phyloP scores from a whole-genome alignment of 2,113 vertebrate species.

The Carassius auratus region DNA sequence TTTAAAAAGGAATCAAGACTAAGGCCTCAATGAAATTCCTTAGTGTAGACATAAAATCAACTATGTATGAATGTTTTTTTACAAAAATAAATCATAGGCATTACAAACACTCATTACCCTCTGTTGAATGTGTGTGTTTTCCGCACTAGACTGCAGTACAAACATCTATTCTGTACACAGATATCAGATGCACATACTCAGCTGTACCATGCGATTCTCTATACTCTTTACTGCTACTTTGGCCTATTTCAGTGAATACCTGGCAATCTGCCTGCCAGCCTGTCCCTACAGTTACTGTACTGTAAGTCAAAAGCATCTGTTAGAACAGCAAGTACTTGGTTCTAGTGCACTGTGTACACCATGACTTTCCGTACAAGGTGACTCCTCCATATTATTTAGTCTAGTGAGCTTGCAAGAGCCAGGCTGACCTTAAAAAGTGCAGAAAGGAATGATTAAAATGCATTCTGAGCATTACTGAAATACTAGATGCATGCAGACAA shows the following conservation, averaged over 20 bases:
- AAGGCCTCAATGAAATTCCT: background rate
- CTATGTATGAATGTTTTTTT: background rate
- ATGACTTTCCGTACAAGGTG: background rate
- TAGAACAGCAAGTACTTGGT: background rate
- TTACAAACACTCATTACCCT: background rate
- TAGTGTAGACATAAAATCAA: background rate
- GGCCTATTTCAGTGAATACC: background rate
- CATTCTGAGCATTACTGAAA: constrained; percentile 7
- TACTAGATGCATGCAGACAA: background rate
- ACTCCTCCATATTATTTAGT: background rate
- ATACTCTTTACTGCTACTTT: background rate
- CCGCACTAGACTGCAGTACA: background rate
- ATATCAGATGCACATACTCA: constrained; percentile 8
- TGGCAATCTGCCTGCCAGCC: background rate
- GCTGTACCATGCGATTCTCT: background rate
- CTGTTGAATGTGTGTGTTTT: background rate
- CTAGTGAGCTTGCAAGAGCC: background rate
- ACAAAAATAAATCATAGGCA: background rate
- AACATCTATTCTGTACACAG: background rate
- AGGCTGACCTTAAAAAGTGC: constrained; percentile 6
- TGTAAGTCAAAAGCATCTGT: background rate
- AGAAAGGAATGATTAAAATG: background rate
- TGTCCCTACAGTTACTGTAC: background rate
- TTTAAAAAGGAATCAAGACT: background rate
- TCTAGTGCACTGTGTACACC: background rate